Conservation (phyloP, 2,888 invertebrate genomes). For the Ichneumoninae sp. region DNA sequence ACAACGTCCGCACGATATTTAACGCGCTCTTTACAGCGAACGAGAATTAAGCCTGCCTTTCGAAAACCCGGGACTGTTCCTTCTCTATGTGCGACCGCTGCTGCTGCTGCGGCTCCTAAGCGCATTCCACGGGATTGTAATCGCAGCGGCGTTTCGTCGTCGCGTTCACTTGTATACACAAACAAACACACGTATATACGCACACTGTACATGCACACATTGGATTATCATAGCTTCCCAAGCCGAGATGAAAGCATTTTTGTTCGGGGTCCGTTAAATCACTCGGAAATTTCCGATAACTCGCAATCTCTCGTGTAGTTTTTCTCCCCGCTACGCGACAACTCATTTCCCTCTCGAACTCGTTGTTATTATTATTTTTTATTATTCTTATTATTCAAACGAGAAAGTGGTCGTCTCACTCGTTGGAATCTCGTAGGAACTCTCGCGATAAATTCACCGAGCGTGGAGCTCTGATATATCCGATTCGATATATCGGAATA, state of each 20-base stretch:
- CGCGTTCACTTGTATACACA: neutral
- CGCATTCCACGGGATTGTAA: slow-evolving; percentile 81
- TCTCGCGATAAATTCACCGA: too few species aligned
- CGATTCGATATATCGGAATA: too few species aligned
- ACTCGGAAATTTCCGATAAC: slow-evolving; percentile 32
- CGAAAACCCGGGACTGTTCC: slow-evolving; percentile 50
- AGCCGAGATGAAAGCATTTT: slow-evolving; percentile 14
- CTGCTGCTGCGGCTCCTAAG: slow-evolving; percentile 68
- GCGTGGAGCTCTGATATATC: too few species aligned
- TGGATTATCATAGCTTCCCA: slow-evolving; percentile 18
- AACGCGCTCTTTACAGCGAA: neutral
- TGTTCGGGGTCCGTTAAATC: slow-evolving; percentile 21
- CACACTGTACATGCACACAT: slow-evolving; percentile 1
- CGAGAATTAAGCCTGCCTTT: slow-evolving; percentile 50
- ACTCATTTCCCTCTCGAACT: neutral
- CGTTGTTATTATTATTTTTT: neutral
- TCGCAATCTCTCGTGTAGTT: slow-evolving; percentile 29
- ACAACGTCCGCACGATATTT: slow-evolving; percentile 14
- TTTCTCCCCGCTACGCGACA: neutral
- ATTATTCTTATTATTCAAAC: neutral
- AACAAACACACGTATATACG: neutral
- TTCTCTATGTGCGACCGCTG: neutral
- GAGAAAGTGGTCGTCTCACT: slow-evolving; percentile 9
- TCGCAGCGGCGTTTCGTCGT: slow-evolving; percentile 68
- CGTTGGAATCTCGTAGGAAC: neutral